phyloP scores from a whole-genome alignment of 2,797 vertebrate genomes.

The Poecilia velifera region DNA sequence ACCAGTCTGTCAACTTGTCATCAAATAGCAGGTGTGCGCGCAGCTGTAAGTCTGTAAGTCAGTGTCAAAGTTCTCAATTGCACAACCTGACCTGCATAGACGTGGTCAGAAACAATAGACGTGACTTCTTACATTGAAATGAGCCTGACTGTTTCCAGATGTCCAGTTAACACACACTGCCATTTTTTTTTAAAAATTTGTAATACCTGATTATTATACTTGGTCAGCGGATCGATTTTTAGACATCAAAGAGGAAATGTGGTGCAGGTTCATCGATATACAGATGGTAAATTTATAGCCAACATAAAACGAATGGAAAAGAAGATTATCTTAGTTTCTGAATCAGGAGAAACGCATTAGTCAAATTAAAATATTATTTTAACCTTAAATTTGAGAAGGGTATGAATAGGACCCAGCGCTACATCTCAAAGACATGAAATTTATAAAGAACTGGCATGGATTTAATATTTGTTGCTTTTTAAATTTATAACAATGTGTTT shows the following conservation, averaged over 20 bases:
- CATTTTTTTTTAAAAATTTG: background rate
- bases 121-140: background rate
- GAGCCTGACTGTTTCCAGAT: background rate
- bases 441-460: background rate
- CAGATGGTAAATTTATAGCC: background rate
- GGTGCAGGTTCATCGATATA: background rate
- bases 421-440: background rate
- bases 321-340: background rate
- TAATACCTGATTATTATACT: no score
- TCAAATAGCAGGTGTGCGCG: background rate
- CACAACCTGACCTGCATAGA: background rate
- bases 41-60: background rate
- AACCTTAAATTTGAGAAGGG: background rate
- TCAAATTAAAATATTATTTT: background rate
- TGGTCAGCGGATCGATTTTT: background rate
- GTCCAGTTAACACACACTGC: background rate
- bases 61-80: slow-evolving; percentile 31
- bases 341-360: background rate
- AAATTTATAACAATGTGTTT: background rate
- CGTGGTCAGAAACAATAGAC: background rate
- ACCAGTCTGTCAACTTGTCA: background rate
- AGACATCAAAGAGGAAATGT: background rate
- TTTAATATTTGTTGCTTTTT: background rate
- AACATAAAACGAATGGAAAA: background rate
- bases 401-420: background rate